Percentiles rank a stretch among this genome's conserved stretches.
Conservation (phyloP, 2,797 vertebrate species). For the Sebastes paucispinis region DNA sequence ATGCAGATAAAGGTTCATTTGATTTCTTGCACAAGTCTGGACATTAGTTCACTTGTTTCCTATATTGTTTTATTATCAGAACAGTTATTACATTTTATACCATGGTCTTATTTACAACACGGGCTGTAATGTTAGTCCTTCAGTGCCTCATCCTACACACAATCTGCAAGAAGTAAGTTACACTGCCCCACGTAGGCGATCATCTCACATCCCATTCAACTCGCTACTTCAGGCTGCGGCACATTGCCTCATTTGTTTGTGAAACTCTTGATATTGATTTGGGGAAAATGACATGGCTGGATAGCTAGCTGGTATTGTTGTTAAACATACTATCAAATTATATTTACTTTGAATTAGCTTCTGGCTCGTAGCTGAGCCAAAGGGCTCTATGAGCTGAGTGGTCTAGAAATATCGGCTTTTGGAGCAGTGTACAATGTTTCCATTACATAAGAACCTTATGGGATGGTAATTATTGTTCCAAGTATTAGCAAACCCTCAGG, state of each 20-base stretch:
- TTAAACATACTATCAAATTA: neutral
- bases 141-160: neutral
- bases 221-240: neutral
- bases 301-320: neutral
- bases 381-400: neutral
- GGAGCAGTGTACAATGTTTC: neutral
- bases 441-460: neutral
- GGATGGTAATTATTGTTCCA: neutral
- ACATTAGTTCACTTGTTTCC: neutral
- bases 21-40: neutral
- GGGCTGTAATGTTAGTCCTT: neutral
- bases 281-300: neutral
- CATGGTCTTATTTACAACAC: neutral
- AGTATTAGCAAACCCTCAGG: neutral
- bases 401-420: neutral
- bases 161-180: neutral
- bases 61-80: neutral
- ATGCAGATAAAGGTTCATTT: conserved; percentile 94
- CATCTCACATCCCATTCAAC: neutral
- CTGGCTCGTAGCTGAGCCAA: neutral
- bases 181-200: neutral
- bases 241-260: neutral
- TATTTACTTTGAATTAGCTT: neutral
- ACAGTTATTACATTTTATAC: neutral
- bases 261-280: neutral